phyloP scores from a whole-genome alignment of 2,797 vertebrate species.

The Triplophysa bombifrons region DNA sequence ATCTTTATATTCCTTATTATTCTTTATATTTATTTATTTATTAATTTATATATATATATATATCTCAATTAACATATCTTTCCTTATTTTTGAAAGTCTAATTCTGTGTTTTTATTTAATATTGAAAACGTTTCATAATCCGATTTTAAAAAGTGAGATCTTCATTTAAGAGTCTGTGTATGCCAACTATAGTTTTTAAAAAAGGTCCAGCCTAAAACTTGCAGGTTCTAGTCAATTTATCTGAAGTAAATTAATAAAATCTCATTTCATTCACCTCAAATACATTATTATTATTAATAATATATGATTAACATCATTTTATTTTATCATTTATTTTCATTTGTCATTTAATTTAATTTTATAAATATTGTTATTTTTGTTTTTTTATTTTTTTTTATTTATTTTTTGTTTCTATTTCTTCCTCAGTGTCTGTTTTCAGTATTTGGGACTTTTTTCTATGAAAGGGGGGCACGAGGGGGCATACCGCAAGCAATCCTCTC shows the following conservation, averaged over 20 bases:
- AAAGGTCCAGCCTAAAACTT: not conserved
- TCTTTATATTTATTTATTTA: too few relatives aligned
- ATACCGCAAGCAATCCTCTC: conserved; percentile 42
- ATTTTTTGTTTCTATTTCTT: not conserved
- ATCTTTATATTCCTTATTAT: too few relatives aligned
- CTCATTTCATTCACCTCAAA: not conserved
- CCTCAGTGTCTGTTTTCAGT: not conserved
- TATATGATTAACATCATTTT: too few relatives aligned
- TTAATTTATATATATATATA: too few relatives aligned
- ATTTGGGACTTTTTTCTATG: not conserved
- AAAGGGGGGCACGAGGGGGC: conserved; percentile 2
- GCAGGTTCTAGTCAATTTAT: not conserved
- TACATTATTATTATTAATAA: too few relatives aligned
- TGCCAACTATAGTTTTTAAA: not conserved
- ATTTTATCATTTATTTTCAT: too few relatives aligned
- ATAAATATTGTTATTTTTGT: not conserved
- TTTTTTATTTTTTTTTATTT: not conserved
- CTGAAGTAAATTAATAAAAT: not conserved
- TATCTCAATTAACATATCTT: too few relatives aligned
- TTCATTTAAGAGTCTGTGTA: not conserved
- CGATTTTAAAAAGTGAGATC: not conserved
- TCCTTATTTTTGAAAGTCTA: too few relatives aligned
- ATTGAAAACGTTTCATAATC: too few relatives aligned
- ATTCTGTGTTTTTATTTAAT: too few relatives aligned
- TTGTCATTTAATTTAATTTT: too few relatives aligned